Evolutionary conservation across 2,113 vertebrate genomes (phyloP).

Genomic region (Rhagologus leucostigma): DNA sequence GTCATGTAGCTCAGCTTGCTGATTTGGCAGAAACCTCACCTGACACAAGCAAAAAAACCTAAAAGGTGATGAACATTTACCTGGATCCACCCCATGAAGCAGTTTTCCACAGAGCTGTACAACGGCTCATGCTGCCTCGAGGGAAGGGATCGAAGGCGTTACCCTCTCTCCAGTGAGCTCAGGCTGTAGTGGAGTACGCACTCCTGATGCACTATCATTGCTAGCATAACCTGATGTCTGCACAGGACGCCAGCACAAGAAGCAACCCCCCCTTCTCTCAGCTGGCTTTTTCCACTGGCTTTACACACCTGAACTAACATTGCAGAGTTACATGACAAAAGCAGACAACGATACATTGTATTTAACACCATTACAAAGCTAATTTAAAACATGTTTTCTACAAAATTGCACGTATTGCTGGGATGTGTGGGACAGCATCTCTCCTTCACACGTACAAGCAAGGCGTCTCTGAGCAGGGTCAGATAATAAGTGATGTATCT

Average conservation of each 20-base stretch:
- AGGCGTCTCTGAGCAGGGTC: not conserved
- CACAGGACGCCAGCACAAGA: not conserved
- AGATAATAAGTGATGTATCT: not conserved
- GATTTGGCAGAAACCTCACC: not conserved
- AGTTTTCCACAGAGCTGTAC: rapidly evolving
- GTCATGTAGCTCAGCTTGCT: not conserved
- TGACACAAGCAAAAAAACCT: not conserved
- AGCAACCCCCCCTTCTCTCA: not conserved
- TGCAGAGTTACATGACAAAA: not conserved
- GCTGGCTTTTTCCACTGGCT: not conserved
- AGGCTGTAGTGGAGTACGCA: rapidly evolving
- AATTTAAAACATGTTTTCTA: not conserved
- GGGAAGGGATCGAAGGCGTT: not conserved
- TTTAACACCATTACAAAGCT: not conserved
- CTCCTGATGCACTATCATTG: no score
- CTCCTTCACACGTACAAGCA: not conserved
- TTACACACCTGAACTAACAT: not conserved
- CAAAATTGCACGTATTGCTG: not conserved
- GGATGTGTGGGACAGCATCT: not conserved
- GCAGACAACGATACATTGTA: not conserved
- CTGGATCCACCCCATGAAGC: not conserved
- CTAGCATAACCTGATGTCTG: not conserved
- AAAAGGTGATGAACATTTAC: not conserved
- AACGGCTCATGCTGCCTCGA: rapidly evolving
- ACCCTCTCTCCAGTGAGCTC: not conserved